Evolutionary conservation across 1,140 invertebrate species (phyloP), one percentile per base, ranked within the genome.

Genomic region (Lordiphosa clarofinis): DNA sequence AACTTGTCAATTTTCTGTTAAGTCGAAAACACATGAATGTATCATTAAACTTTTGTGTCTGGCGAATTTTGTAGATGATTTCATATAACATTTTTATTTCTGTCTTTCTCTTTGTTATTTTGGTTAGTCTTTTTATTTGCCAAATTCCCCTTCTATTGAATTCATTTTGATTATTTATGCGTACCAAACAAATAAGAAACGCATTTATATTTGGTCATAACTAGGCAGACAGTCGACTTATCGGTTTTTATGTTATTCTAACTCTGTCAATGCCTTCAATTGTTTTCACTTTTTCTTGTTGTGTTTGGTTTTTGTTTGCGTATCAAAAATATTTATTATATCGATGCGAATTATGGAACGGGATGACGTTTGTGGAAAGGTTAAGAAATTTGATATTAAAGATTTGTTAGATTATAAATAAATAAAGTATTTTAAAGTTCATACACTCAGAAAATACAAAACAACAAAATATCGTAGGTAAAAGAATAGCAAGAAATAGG

Each of bases 1-100:
- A 56, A 66, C 53, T 60, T 67, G 28, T 36, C 7, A 48, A 52
- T 64, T 65, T 59, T 35, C 55, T 40, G 35, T 69, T 61, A 72
- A 71, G 66, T 71, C 48, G 56, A 55, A 70, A 71, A 75, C 46
- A 52, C 76, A 82, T 71, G 75, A 79, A 79, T 63, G 53, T 66
- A 81, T 67, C 66, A 71, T 79, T 75, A 67, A 79, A 62, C 66
- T 59, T 70, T 81, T 38, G 59, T 74, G 65, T 81, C 60, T 74
- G 70, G 40, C 60, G 43, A 52, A 58, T 56, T 56, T 38, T n/a
- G n/a, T n/a, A n/a, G n/a, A n/a, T n/a, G n/a, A n/a, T n/a, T n/a
- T n/a, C n/a, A n/a, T 36, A 49, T 10, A 66, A 71, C 57, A 38
- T 67, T 71, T 82, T 82, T 79, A 82, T 82, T 66, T 75, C 15